phyloP scores from a whole-genome alignment of 2,888 invertebrate species.

The Coelopa pilipes region DNA sequence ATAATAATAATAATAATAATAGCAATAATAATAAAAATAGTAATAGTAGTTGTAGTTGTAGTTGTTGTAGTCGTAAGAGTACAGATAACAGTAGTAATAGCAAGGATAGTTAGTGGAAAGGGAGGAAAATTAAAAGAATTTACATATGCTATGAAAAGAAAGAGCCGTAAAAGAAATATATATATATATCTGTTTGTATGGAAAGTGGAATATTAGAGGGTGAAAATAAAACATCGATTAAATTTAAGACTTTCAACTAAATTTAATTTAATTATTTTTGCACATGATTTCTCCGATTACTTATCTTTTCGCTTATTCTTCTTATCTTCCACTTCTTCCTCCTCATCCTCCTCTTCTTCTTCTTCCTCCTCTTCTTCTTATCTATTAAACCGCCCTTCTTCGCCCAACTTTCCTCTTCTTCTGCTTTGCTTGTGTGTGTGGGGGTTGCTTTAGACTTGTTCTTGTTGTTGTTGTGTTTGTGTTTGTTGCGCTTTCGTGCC shows the following conservation, averaged over 20 bases:
- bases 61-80: no score
- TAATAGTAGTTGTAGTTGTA: not conserved
- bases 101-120: not conserved
- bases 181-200: no score
- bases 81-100: not conserved
- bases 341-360: no score
- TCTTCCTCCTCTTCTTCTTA: no score
- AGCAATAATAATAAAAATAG: not conserved
- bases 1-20: not conserved
- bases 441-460: no score
- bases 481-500: no score
- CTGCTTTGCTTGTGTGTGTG: no score
- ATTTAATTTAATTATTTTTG: conserved; percentile 20
- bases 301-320: conserved; percentile 33
- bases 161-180: conserved; percentile 1
- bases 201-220: not conserved
- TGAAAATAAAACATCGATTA: not conserved
- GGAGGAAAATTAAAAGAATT: not conserved
- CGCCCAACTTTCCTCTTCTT: no score
- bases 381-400: no score
- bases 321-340: conserved; percentile 17
- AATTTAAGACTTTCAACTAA: conserved; percentile 4
- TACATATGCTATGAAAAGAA: not conserved
- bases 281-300: conserved; percentile 20
- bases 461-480: conserved; percentile 7